Evolutionary conservation across 2,113 vertebrate species (phyloP), one percentile per base, ranked within the genome.

Genomic region (Chlorodrepanis virens): DNA sequence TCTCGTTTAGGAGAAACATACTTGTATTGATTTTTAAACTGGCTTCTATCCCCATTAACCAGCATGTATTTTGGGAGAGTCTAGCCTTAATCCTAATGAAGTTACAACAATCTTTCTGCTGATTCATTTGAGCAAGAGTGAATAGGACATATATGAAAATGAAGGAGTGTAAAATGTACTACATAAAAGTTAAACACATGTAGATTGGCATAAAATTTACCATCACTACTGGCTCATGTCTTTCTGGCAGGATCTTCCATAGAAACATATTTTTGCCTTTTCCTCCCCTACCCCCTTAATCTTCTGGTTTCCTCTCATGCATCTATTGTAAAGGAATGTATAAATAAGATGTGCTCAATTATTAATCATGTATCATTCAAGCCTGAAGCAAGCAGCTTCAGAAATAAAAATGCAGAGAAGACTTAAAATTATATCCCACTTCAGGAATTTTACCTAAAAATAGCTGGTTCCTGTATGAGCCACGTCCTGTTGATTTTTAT

Each of bases 311-410:
- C 71, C 87, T 83, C 22, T 65, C 37, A 67, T 74, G 29, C 33
- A 39, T 90, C 65, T 78, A 42, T 83, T 96, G 75, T 63, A 83
- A 92, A 95, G 8, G 21, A 88, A 70, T 74, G 19, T 35, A 88
- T 77, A 94, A 90, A 83, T 88, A 90, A 12, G 33, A 65, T 67
- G 10, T 52, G 22, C 72, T 89, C 47, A 93, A 67, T 95, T 96
- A 92, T 92, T 94, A 94, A 93, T 91, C 89, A 92, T 84, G 64
- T 89, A 57, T 87, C 80, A 94, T 94, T 94, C 83, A 95, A 91
- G 35, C 42, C 40, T 89, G 60, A 53, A 53, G 77, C 14, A 92
- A 90, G 52, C 69, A 87, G 69, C 13, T 71, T 94, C 69, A 63
- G 47, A 96, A 92, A 94, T 86, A 93, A 93, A 95, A 93, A 86